phyloP scores from a whole-genome alignment of 2,797 vertebrate species.

The Vultur gryphus region DNA sequence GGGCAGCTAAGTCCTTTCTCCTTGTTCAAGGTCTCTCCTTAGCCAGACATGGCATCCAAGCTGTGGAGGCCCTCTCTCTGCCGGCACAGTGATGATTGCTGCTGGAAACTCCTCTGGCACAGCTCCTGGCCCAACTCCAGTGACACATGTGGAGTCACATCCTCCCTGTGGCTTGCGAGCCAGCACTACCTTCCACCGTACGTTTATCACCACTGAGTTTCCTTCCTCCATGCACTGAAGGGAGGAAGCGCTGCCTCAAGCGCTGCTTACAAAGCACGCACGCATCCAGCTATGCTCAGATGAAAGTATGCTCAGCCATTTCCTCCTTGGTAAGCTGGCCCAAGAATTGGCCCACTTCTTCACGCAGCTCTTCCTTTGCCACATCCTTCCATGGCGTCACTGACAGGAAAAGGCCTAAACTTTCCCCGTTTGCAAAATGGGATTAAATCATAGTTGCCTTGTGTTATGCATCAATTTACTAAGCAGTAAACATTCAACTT shows the following conservation, averaged over 20 bases:
- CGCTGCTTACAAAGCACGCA: not conserved
- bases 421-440: not conserved
- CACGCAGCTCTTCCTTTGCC: not conserved
- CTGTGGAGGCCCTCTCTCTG: not conserved
- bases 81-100: accelerated
- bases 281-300: not conserved
- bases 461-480: not conserved
- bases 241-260: not conserved
- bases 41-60: not conserved
- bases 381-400: not conserved
- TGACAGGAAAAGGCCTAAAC: not conserved
- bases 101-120: not conserved
- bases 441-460: not conserved
- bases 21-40: not conserved
- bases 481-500: not conserved
- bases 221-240: not conserved
- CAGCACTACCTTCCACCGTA: not conserved
- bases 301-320: not conserved
- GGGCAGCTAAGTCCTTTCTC: not conserved
- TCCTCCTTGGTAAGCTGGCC: not conserved
- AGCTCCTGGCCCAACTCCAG: not conserved
- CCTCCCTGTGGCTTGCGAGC: not conserved
- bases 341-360: not conserved
- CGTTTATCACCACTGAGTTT: not conserved
- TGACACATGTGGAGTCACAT: not conserved